Evolutionary conservation across 2,888 invertebrate genomes (phyloP), one percentile per base, ranked within the genome.

Genomic region (Tachina lurida): DNA sequence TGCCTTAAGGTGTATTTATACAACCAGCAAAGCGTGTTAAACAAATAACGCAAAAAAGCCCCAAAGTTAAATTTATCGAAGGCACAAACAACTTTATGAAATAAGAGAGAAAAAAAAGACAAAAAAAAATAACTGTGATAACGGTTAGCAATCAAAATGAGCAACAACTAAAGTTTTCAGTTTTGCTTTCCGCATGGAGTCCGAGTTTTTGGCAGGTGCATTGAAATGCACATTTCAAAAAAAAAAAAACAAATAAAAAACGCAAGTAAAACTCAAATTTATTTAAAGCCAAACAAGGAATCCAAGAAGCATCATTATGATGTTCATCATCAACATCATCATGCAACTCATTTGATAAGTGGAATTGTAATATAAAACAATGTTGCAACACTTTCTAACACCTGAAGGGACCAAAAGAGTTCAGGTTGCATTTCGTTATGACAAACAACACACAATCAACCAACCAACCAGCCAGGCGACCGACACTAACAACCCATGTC

Each of bases 91-190:
- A 0, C 9, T 4, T 10, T 10, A 47, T 17, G 8, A 52, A 1
- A 63, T 13, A 47, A 31, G 41, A 7, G 17, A 52, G 9, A 62
- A n/a, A 74, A 62, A 12, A 63, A 45, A 71, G 3, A 56, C 10
- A 62, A 19, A 70, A 58, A 47, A 65, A 68, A 77, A 54, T 85
- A 85, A 86, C 85, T 79, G 82, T 86, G 82, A 86, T 86, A 86
- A 86, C 86, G 83, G 83, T 86, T 71, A 63, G 82, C 82, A 85
- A 82, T 85, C 85, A 79, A 82, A 78, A 41, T 39, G 49, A 15
- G 19, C 68, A n/a, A 49, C 10, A 54, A 62, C n/a, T 58, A 63
- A 76, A 76, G 13, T 15, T 43, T 78, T 56, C 22, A 49, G 39
- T 63, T 52, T 71, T 65, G 22, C 17, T 68, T 22, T 41, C 15